Evolutionary conservation across 2,113 vertebrate genomes (phyloP).

Genomic region (Xenopus borealis): DNA sequence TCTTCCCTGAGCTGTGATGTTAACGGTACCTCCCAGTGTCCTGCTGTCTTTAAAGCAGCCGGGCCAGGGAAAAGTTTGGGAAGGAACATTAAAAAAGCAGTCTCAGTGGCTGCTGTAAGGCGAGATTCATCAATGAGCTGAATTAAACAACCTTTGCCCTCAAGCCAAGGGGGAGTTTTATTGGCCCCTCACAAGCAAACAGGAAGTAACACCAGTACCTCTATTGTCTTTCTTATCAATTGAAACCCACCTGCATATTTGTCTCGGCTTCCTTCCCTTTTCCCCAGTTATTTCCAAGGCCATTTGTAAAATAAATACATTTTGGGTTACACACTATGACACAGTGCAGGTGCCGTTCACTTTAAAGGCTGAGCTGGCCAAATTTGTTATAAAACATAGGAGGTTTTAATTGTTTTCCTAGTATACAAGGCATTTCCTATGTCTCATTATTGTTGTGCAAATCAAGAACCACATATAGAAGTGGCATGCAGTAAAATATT

Average conservation of each 20-base stretch:
- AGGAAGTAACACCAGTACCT: slow-evolving; percentile 38
- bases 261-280: neutral
- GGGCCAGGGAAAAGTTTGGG: slow-evolving; percentile 3
- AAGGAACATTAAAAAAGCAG: slow-evolving; percentile 14
- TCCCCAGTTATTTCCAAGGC: too few species aligned
- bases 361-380: too few species aligned
- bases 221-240: slow-evolving; percentile 24
- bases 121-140: slow-evolving; percentile 12
- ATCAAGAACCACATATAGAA: too few species aligned
- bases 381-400: too few species aligned
- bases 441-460: too few species aligned
- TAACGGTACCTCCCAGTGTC: slow-evolving; percentile 35
- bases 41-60: slow-evolving; percentile 9
- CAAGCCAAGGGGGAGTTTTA: slow-evolving; percentile 26
- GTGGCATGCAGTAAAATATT: too few species aligned
- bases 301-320: too few species aligned
- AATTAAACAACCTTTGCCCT: slow-evolving; percentile 33
- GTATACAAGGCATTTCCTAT: too few species aligned
- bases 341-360: too few species aligned
- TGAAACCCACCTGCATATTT: slow-evolving; percentile 18
- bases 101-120: slow-evolving; percentile 27
- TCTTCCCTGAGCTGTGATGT: slow-evolving; percentile 18
- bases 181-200: slow-evolving; percentile 28
- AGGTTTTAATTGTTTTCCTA: too few species aligned
- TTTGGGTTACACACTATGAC: too few species aligned